Evolutionary conservation across 2,797 vertebrate species (phyloP).

Genomic region (Ataeniobius toweri): DNA sequence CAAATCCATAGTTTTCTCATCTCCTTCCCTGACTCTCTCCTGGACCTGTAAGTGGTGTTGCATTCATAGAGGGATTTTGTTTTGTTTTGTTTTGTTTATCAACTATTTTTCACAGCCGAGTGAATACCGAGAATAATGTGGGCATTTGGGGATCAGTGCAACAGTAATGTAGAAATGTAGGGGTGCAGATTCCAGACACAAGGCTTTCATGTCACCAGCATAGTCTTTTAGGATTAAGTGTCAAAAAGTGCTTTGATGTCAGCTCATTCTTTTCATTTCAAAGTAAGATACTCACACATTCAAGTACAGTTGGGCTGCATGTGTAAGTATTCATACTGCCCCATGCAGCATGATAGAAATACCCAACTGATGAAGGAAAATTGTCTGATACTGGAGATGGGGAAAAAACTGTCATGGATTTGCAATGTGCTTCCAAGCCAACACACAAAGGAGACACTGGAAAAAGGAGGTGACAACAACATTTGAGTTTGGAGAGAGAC

Average conservation of each 20-base stretch:
- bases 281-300: conserved; percentile 31
- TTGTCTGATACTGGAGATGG: conserved; percentile 37
- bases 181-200: conserved; percentile 32
- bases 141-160: conserved; percentile 11
- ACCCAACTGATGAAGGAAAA: conserved; percentile 28
- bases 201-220: conserved; percentile 46
- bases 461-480: conserved; percentile 52
- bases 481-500: conserved; percentile 16
- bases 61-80: conserved; percentile 15
- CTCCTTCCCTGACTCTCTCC: conserved; percentile 1
- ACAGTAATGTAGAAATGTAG: conserved; percentile 22
- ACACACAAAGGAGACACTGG: conserved; percentile 46
- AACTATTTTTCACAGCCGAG: conserved; percentile 4
- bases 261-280: conserved; percentile 46
- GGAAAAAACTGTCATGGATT: conserved; percentile 33
- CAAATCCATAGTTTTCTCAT: conserved; percentile 33
- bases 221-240: conserved; percentile 39
- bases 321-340: conserved; percentile 11
- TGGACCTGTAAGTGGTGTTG: conserved; percentile 3
- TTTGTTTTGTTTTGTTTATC: conserved; percentile 22
- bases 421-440: conserved; percentile 34
- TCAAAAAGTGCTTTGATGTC: conserved; percentile 61
- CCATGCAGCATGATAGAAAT: conserved; percentile 29
- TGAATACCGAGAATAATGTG: conserved; percentile 11
- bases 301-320: conserved; percentile 19